These are phyloP conservation scores for Callyntrura guangdongensis DNA, from an alignment of 2,888 invertebrate species.

Conservation along the genomic window DNA sequence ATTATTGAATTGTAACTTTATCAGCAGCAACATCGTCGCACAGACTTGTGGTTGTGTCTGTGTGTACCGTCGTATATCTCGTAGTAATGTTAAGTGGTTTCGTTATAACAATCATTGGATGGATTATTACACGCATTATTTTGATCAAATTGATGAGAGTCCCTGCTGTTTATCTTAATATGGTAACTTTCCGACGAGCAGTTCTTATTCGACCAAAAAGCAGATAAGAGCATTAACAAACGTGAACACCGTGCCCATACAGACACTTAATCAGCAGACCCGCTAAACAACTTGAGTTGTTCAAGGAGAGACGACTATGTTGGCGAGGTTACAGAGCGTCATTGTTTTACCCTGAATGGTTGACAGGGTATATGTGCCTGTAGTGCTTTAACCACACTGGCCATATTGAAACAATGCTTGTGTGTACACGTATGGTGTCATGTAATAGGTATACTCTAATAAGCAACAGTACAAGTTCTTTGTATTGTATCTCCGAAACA, in stretches of 20 bases:
- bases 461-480: background rate
- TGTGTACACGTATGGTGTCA: background rate
- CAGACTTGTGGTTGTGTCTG: background rate
- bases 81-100: conserved; percentile 17
- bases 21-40: background rate
- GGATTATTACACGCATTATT: conserved; percentile 46
- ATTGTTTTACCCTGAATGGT: background rate
- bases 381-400: conserved; percentile 4
- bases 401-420: background rate
- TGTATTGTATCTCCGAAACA: background rate
- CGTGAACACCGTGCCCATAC: conserved; percentile 14
- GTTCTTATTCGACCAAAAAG: conserved; percentile 7
- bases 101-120: conserved; percentile 18
- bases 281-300: no score
- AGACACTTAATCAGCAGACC: no score
- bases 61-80: background rate
- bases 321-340: background rate
- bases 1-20: conserved; percentile 37
- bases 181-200: conserved; percentile 44
- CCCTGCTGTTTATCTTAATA: conserved; percentile 66
- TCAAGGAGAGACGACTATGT: no score
- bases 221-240: conserved; percentile 34
- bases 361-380: no score
- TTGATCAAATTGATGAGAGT: conserved; percentile 63
- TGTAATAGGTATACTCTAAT: background rate